These are phyloP conservation scores for Drosophila niveifrons DNA, from an alignment of 2,888 invertebrate genomes.

Conservation along the genomic window DNA sequence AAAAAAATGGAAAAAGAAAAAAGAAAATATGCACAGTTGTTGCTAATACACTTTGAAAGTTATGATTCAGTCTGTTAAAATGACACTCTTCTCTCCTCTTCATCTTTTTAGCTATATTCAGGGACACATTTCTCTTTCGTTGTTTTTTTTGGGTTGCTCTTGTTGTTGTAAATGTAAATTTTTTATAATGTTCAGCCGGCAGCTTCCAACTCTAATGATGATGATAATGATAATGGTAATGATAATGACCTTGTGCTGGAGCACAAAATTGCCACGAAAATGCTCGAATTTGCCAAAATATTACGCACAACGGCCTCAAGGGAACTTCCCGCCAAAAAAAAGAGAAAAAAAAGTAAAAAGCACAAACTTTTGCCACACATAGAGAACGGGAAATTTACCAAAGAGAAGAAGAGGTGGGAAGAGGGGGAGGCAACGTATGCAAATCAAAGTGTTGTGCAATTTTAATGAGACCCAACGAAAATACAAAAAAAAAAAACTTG, in stretches of 20 bases:
- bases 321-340: slow-evolving; percentile 17
- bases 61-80: slow-evolving; percentile 34
- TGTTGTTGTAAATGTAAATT: slow-evolving; percentile 48
- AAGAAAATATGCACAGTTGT: slow-evolving; percentile 30
- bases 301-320: slow-evolving; percentile 42
- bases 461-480: slow-evolving; percentile 65
- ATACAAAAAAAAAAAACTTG: slow-evolving; percentile 30
- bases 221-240: slow-evolving; percentile 54
- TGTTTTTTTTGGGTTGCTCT: slow-evolving; percentile 9
- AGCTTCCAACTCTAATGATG: slow-evolving; percentile 45
- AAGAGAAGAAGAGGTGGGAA: neutral
- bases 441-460: slow-evolving; percentile 80
- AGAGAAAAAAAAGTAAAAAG: slow-evolving; percentile 1
- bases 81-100: neutral
- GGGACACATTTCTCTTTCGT: slow-evolving; percentile 31
- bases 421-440: slow-evolving; percentile 56
- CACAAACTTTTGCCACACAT: slow-evolving; percentile 35
- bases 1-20: neutral
- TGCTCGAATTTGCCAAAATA: slow-evolving; percentile 55
- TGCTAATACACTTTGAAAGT: slow-evolving; percentile 41
- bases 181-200: slow-evolving; percentile 41
- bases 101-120: neutral
- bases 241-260: slow-evolving; percentile 53
- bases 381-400: neutral
- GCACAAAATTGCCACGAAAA: slow-evolving; percentile 54